Percentiles rank a stretch among this genome's conserved stretches.
phyloP scores from a whole-genome alignment of 2,113 vertebrate species.

The Naja naja region DNA sequence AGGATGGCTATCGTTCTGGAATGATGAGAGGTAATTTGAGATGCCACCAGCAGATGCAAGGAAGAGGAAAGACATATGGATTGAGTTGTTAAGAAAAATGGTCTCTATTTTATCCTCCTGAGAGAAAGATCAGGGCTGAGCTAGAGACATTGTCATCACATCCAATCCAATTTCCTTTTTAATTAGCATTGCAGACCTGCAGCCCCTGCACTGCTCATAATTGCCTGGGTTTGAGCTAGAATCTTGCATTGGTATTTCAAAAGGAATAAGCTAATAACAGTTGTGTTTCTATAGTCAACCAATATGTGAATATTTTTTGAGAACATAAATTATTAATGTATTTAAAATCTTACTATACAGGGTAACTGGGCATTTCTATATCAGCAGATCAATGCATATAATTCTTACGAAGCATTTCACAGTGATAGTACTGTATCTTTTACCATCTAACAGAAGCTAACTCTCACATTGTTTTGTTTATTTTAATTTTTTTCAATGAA shows the following conservation, averaged over 20 bases:
- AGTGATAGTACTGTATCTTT: constrained; percentile 69
- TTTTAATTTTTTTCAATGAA: constrained; percentile 68
- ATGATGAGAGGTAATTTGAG: neutral
- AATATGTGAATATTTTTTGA: constrained; percentile 69
- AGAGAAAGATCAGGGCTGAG: neutral
- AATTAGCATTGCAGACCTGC: neutral
- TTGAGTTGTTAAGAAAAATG: neutral
- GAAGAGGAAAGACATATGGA: neutral
- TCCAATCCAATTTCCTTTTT: neutral
- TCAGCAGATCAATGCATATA: constrained; percentile 64
- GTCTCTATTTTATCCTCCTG: neutral
- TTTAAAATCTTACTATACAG: constrained; percentile 68
- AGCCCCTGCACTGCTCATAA: neutral
- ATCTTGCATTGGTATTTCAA: constrained; percentile 66
- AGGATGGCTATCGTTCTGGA: neutral
- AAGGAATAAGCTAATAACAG: constrained; percentile 77
- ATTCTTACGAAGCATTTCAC: constrained; percentile 61
- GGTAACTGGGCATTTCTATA: constrained; percentile 75
- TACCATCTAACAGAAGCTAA: constrained; percentile 63
- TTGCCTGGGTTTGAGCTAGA: constrained; percentile 23
- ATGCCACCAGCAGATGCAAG: neutral
- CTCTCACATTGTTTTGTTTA: constrained; percentile 69
- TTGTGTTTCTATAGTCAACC: constrained; percentile 71
- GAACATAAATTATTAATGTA: constrained; percentile 51
- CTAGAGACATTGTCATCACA: neutral